phyloP scores from a whole-genome alignment of 92 coral and sea anemone species.

The Phenganax subtilis region DNA sequence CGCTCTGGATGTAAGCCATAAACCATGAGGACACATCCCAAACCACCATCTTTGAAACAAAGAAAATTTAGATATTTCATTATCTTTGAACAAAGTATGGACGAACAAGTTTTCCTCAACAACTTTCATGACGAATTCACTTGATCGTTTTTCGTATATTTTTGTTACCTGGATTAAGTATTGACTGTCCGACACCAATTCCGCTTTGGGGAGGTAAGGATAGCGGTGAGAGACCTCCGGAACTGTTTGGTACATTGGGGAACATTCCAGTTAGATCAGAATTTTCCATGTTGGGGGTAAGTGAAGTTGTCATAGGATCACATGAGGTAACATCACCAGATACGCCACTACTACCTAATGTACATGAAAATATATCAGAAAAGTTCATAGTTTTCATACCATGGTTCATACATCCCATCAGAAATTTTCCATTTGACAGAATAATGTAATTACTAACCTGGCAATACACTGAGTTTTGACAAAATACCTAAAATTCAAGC shows the following conservation, averaged over 20 bases:
- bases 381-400: background rate
- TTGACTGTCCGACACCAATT: constrained; percentile 25
- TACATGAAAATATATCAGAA: background rate
- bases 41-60: constrained; percentile 59
- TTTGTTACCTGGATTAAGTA: constrained; percentile 34
- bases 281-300: constrained; percentile 21
- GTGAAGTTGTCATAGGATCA: constrained; percentile 37
- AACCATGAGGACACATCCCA: constrained; percentile 96
- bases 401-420: background rate
- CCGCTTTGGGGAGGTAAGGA: constrained; percentile 13
- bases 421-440: background rate
- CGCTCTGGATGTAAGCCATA: constrained; percentile 90
- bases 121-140: too few relatives aligned
- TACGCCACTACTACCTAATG: constrained; percentile 22
- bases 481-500: constrained; percentile 26
- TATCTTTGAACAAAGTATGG: too few relatives aligned
- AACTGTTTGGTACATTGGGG: constrained; percentile 38
- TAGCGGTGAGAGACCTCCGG: constrained; percentile 39
- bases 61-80: background rate
- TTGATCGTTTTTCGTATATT: too few relatives aligned
- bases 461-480: constrained; percentile 35
- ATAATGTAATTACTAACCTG: background rate
- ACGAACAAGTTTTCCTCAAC: too few relatives aligned
- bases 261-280: constrained; percentile 35
- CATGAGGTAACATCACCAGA: constrained; percentile 16